phyloP scores from a whole-genome alignment of 2,797 vertebrate species.

The Acestrorhynchus altus region DNA sequence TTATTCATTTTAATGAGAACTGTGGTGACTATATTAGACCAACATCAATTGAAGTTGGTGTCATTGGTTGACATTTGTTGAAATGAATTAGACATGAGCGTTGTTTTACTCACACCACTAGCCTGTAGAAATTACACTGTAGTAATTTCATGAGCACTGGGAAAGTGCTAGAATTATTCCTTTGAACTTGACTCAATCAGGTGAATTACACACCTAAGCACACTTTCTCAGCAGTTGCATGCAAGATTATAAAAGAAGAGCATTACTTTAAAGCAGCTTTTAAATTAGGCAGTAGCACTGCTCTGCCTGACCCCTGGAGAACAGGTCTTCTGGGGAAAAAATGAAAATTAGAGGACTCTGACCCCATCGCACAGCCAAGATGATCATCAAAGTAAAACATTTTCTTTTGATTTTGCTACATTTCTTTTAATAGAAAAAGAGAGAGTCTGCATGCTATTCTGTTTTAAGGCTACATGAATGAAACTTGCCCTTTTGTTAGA shows the following conservation, averaged over 20 bases:
- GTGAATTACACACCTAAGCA: constrained; percentile 50
- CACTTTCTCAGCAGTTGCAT: constrained; percentile 46
- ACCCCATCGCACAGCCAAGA: constrained; percentile 32
- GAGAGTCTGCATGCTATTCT: not conserved
- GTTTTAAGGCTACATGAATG: not conserved
- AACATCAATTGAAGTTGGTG: not conserved
- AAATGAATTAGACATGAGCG: constrained; percentile 3
- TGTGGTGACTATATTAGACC: not conserved
- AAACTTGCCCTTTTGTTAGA: not conserved
- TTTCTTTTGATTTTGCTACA: constrained; percentile 15
- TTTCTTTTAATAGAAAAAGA: not conserved
- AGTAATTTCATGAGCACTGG: constrained; percentile 23
- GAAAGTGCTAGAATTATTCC: constrained; percentile 32
- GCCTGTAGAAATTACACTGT: constrained; percentile 4
- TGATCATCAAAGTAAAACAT: constrained; percentile 40
- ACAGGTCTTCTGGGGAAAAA: constrained; percentile 46
- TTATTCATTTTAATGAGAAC: not conserved
- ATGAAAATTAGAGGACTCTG: constrained; percentile 37
- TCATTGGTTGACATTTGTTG: constrained; percentile 23
- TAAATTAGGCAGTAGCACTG: constrained; percentile 38
- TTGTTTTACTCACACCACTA: not conserved
- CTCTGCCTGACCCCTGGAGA: constrained; percentile 39
- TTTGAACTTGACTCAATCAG: constrained; percentile 48
- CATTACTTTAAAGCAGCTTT: constrained; percentile 53
- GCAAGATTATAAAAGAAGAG: constrained; percentile 46